These are phyloP conservation scores for Eueremaeus valkanovi DNA, from an alignment of 2,888 invertebrate species.

Conservation along the genomic window DNA sequence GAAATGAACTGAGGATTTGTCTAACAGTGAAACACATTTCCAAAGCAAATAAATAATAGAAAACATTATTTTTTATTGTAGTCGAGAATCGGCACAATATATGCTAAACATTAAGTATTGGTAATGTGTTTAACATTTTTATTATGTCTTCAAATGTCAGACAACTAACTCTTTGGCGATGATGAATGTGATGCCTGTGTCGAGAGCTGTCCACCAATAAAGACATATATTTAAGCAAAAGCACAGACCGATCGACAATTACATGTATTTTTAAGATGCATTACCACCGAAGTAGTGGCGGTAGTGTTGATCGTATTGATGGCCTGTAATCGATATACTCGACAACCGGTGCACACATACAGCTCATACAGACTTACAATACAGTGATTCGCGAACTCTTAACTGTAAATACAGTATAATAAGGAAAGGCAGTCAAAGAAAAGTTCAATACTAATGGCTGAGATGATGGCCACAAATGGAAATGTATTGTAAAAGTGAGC, in stretches of 20 bases:
- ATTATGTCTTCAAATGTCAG: conserved; percentile 4
- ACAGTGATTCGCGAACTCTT: no score
- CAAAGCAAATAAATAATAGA: no score
- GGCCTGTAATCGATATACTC: not conserved
- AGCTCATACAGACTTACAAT: not conserved
- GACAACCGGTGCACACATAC: not conserved
- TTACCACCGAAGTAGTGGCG: conserved; percentile 5
- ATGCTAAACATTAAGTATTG: not conserved
- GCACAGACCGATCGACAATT: not conserved
- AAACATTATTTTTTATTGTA: no score
- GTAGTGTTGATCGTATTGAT: not conserved
- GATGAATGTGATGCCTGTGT: conserved; percentile 2
- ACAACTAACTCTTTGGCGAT: not conserved
- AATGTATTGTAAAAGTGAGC: conserved; percentile 15
- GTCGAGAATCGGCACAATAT: not conserved
- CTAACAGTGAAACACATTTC: no score
- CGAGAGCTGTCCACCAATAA: not conserved
- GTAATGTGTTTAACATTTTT: conserved; percentile 19
- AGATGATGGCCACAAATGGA: conserved; percentile 19
- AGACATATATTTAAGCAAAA: not conserved
- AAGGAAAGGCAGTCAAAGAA: not conserved
- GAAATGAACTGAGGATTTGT: no score
- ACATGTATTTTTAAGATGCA: conserved; percentile 10
- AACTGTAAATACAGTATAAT: conserved; percentile 12
- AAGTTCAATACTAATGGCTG: not conserved